These are phyloP conservation scores for Drosophila mauritiana DNA, from an alignment of 1,140 invertebrate genomes.

Conservation along the genomic window DNA sequence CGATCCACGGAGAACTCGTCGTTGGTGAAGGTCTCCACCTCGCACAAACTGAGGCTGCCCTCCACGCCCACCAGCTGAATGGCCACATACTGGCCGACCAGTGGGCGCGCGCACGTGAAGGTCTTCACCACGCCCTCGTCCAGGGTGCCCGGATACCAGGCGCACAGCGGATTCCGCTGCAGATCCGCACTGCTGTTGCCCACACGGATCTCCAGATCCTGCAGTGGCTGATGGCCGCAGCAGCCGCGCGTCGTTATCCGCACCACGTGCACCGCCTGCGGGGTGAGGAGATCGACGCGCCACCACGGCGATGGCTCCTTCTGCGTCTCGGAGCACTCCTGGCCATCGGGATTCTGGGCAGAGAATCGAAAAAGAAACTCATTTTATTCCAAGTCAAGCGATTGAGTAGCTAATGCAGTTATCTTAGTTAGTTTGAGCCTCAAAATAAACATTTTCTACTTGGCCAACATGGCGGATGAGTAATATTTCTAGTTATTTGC, in stretches of 20 bases:
- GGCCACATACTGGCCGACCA: constrained; percentile 94
- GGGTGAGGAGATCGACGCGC: constrained; percentile 93
- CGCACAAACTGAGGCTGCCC: constrained; percentile 94
- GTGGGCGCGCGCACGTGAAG: constrained; percentile 92
- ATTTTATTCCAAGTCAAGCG: too few species aligned
- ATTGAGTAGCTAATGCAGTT: too few species aligned
- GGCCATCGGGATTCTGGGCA: constrained; percentile 92
- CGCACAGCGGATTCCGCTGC: constrained; percentile 94
- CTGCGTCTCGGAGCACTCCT: constrained; percentile 94
- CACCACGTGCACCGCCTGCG: constrained; percentile 93
- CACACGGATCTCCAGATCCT: constrained; percentile 95
- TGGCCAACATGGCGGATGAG: neutral
- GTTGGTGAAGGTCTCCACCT: constrained; percentile 96
- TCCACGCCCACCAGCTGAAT: constrained; percentile 95
- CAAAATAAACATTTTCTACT: too few species aligned
- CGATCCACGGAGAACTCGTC: constrained; percentile 94
- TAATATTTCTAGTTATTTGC: neutral
- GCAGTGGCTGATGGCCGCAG: constrained; percentile 94
- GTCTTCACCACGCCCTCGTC: constrained; percentile 96
- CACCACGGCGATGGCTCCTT: constrained; percentile 96
- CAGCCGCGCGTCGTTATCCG: constrained; percentile 94
- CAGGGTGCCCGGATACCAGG: constrained; percentile 96
- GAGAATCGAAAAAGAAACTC: neutral
- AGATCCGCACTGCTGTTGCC: constrained; percentile 94
- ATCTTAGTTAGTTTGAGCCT: too few species aligned